Conservation (phyloP, 2,888 invertebrate species). For the Leptothorax acervorum region DNA sequence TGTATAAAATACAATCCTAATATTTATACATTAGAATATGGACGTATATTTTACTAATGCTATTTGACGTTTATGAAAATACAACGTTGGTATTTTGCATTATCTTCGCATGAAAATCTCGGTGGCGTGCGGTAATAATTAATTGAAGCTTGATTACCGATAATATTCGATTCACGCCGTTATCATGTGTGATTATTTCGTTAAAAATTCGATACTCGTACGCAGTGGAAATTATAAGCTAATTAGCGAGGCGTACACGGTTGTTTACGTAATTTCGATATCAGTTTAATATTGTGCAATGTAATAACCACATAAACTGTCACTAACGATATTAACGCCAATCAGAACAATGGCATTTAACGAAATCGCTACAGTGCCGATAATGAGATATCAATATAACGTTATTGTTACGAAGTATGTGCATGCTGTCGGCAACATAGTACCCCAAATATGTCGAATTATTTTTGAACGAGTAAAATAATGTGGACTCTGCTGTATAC, state of each 20-base stretch:
- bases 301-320: slow-evolving; percentile 53
- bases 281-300: slow-evolving; percentile 46
- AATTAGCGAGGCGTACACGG: slow-evolving; percentile 41
- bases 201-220: slow-evolving; percentile 46
- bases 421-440: neutral
- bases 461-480: slow-evolving; percentile 24
- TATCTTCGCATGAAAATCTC: slow-evolving; percentile 41
- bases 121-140: slow-evolving; percentile 29
- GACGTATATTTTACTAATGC: neutral
- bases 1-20: neutral
- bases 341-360: slow-evolving; percentile 52
- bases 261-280: slow-evolving; percentile 51
- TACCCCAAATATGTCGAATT: slow-evolving; percentile 4
- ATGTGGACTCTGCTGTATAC: neutral
- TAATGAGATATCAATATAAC: slow-evolving; percentile 47
- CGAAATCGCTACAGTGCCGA: slow-evolving; percentile 31
- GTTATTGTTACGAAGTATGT: slow-evolving; percentile 26
- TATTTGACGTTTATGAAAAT: neutral
- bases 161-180: slow-evolving; percentile 45
- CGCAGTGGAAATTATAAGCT: slow-evolving; percentile 45
- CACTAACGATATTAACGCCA: slow-evolving; percentile 53
- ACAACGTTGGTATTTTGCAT: neutral
- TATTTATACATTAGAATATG: neutral
- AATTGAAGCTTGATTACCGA: slow-evolving; percentile 51
- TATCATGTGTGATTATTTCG: slow-evolving; percentile 36